Evolutionary conservation across 92 coral and sea anemone genomes (phyloP).

Genomic region (Paramuricea clavata): DNA sequence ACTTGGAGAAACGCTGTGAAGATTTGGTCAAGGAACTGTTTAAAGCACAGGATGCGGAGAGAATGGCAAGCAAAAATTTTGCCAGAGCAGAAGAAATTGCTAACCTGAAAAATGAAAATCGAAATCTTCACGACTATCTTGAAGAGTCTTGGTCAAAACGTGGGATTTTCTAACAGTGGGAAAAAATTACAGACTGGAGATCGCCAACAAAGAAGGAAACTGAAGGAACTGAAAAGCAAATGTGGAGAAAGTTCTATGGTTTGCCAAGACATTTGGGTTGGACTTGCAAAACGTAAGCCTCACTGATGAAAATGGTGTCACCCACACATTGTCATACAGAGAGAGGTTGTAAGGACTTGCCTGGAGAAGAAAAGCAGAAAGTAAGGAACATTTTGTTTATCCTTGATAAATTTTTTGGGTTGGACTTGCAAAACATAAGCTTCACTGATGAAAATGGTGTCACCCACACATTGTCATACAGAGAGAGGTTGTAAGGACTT

Average conservation of each 20-base stretch:
- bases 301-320: constrained; percentile 31
- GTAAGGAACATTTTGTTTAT: no score
- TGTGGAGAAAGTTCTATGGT: no score
- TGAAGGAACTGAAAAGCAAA: no score
- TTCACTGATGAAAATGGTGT: constrained; percentile 38
- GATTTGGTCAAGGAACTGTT: background rate
- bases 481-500: no score
- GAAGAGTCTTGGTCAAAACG: background rate
- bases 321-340: constrained; percentile 32
- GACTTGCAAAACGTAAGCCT: constrained; percentile 21
- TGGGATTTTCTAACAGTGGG: constrained; percentile 25
- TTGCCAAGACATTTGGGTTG: constrained; percentile 44
- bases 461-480: constrained; percentile 27
- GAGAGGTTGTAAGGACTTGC: constrained; percentile 8
- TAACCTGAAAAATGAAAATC: no score
- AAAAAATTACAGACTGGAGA: constrained; percentile 32
- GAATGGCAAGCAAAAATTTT: background rate
- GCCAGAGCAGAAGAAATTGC: no score
- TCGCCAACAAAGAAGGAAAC: constrained; percentile 59
- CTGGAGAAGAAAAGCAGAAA: no score
- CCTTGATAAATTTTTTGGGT: constrained; percentile 42
- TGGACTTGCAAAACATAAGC: constrained; percentile 12
- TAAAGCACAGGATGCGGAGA: background rate
- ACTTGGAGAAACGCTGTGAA: background rate
- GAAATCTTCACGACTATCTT: background rate